A percentile compares a stretch with the other conserved stretches of the same genome.
Conservation (phyloP, 2,888 invertebrate genomes). For the Calameuta pallipes region DNA sequence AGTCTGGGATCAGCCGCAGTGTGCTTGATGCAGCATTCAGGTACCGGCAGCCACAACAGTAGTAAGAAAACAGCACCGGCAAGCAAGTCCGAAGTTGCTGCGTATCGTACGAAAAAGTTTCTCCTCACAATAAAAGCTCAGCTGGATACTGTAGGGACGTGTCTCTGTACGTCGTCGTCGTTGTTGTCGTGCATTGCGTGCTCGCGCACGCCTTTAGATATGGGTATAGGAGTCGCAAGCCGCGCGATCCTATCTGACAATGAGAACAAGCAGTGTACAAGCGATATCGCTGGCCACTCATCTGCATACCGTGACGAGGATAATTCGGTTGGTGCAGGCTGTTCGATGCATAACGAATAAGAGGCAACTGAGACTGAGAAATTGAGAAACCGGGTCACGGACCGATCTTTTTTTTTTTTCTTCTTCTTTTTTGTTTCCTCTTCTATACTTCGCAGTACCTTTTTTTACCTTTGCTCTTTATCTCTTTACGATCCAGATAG, state of each 20-base stretch:
- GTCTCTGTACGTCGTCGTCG: neutral
- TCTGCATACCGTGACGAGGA: constrained; percentile 43
- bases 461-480: neutral
- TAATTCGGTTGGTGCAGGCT: constrained; percentile 35
- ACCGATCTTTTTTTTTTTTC: constrained; percentile 27
- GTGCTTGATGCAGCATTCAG: neutral
- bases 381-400: constrained; percentile 45
- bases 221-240: neutral
- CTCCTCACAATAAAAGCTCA: neutral
- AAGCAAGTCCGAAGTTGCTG: neutral
- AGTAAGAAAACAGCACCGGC: neutral
- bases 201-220: neutral
- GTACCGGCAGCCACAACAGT: neutral
- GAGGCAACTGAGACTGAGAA: constrained; percentile 6
- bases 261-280: constrained; percentile 32
- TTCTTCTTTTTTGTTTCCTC: constrained; percentile 19
- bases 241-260: constrained; percentile 37
- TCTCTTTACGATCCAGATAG: neutral
- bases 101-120: neutral
- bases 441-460: constrained; percentile 12
- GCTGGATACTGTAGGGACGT: neutral
- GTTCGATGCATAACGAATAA: constrained; percentile 30
- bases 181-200: neutral
- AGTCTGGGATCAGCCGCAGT: neutral
- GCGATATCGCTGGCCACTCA: constrained; percentile 45